phyloP scores from a whole-genome alignment of 2,797 vertebrate species.

The Discoglossus pictus region DNA sequence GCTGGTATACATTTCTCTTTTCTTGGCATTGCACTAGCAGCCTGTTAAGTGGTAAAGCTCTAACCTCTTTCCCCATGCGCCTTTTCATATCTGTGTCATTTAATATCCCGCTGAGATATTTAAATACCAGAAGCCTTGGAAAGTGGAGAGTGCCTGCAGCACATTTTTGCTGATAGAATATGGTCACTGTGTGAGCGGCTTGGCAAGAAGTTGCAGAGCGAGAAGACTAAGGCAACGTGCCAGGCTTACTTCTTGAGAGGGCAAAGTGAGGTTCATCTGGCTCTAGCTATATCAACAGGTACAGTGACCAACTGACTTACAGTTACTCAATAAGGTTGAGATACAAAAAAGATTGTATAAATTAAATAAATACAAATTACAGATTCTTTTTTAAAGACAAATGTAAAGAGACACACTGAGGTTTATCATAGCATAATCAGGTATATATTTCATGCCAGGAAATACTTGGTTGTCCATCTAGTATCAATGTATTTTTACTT shows the following conservation, averaged over 20 bases:
- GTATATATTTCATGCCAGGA: too few species aligned
- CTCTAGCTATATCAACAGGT: slow-evolving; percentile 10
- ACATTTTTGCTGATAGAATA: slow-evolving; percentile 12
- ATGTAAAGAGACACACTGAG: too few species aligned
- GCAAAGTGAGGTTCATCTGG: slow-evolving; percentile 5
- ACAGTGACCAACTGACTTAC: too few species aligned
- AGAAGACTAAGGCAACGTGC: slow-evolving; percentile 13
- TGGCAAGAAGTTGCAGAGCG: slow-evolving; percentile 5
- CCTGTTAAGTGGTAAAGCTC: slow-evolving; percentile 20
- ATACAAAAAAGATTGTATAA: too few species aligned
- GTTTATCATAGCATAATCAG: too few species aligned
- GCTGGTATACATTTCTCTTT: neutral
- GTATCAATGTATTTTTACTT: too few species aligned
- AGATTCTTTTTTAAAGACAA: too few species aligned
- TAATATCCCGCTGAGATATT: slow-evolving; percentile 13
- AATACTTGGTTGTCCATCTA: too few species aligned
- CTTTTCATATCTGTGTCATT: slow-evolving; percentile 6
- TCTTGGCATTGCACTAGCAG: slow-evolving; percentile 10
- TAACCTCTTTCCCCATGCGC: neutral
- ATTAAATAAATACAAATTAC: too few species aligned
- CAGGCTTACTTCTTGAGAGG: slow-evolving; percentile 23
- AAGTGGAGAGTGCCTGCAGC: neutral
- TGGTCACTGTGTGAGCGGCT: slow-evolving; percentile 11
- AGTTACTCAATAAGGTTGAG: too few species aligned
- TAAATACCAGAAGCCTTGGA: neutral